These are phyloP conservation scores for Cavia aperea DNA, from an alignment of 2,113 vertebrate genomes.

Conservation along the genomic window DNA sequence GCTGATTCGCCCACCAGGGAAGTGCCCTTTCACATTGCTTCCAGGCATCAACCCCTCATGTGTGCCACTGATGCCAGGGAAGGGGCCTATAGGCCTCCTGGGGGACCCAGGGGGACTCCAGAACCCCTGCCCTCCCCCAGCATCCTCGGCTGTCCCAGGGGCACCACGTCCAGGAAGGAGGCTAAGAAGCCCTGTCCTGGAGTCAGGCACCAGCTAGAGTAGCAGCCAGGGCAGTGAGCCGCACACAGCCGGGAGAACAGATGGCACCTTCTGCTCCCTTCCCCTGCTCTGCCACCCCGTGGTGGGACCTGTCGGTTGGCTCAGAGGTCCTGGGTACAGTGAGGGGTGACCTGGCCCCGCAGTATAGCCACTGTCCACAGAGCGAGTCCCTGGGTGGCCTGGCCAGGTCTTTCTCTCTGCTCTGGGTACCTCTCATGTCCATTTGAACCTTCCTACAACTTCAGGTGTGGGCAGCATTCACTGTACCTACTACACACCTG, in stretches of 20 bases:
- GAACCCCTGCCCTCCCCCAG: neutral
- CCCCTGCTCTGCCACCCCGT: neutral
- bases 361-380: neutral
- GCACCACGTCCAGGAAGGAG: slow-evolving; percentile 6
- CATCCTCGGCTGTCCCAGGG: neutral
- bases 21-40: neutral
- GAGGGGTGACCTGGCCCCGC: neutral
- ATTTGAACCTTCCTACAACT: neutral
- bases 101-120: neutral
- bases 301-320: neutral
- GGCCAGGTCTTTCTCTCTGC: neutral
- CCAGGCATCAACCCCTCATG: neutral
- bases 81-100: neutral
- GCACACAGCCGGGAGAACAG: slow-evolving; percentile 28
- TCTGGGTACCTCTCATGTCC: neutral
- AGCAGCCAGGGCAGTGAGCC: neutral
- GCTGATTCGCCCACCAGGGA: neutral
- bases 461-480: neutral
- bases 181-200: neutral
- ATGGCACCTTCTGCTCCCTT: slow-evolving; percentile 52
- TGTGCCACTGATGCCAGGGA: neutral
- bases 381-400: neutral
- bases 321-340: neutral
- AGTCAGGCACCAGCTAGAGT: slow-evolving; percentile 2
- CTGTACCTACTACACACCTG: neutral